A percentile compares a stretch with the other conserved stretches of the same genome.
phyloP scores from a whole-genome alignment of 2,888 invertebrate genomes.

The Andrena praecox region DNA sequence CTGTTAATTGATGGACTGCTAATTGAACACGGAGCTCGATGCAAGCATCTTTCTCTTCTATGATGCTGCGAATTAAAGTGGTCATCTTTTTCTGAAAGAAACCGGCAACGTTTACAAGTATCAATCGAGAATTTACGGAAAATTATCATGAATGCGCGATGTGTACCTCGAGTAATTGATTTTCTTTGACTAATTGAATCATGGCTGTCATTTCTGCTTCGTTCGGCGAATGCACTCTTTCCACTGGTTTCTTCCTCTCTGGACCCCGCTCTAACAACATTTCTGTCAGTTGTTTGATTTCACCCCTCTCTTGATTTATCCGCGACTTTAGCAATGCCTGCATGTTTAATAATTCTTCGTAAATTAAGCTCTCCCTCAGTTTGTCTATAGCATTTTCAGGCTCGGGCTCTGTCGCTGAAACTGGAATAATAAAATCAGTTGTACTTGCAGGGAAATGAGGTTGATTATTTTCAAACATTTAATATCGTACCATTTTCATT shows the following conservation, averaged over 20 bases:
- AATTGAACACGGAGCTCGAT: slow-evolving; percentile 90
- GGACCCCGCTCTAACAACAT: slow-evolving; percentile 75
- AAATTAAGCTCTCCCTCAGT: slow-evolving; percentile 81
- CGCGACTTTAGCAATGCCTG: slow-evolving; percentile 89
- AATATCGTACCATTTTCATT: slow-evolving; percentile 55
- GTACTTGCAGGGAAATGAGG: not conserved
- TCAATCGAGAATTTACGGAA: not conserved
- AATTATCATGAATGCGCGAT: not conserved
- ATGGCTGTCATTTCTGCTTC: slow-evolving; percentile 85
- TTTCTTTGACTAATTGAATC: slow-evolving; percentile 87
- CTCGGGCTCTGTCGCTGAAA: slow-evolving; percentile 63
- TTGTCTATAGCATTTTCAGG: slow-evolving; percentile 78
- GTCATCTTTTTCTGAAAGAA: slow-evolving; percentile 87
- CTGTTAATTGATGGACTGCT: slow-evolving; percentile 86
- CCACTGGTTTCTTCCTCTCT: slow-evolving; percentile 75
- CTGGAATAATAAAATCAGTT: slow-evolving; percentile 17
- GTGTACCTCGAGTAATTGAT: slow-evolving; percentile 87
- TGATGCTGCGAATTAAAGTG: slow-evolving; percentile 89
- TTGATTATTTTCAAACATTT: not conserved
- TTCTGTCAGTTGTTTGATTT: slow-evolving; percentile 88
- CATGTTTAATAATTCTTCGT: slow-evolving; percentile 87
- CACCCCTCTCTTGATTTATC: slow-evolving; percentile 90
- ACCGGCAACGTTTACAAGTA: slow-evolving; percentile 7
- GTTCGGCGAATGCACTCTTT: slow-evolving; percentile 83
- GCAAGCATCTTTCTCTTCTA: slow-evolving; percentile 90